Base-by-base conservation (phyloP, 2,113 vertebrate species). In the Lepus timidus region DNA sequence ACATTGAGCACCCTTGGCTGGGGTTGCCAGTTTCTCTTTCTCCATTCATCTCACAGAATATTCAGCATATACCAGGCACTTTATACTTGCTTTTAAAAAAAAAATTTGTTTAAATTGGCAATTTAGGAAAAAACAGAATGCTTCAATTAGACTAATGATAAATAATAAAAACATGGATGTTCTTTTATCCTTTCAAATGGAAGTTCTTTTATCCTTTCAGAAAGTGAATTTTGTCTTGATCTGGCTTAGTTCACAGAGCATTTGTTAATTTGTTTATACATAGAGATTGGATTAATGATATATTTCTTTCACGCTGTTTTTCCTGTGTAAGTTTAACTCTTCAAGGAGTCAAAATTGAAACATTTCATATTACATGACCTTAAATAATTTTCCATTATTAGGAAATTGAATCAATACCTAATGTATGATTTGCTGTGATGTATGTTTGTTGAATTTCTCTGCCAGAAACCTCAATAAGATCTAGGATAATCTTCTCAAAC, bases 361-460 rank as follows among this genome's bases (percentile, higher is more conserved):
- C 44, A 75, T 95, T 93, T 96, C 36, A 16, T 23, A 3, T 1
- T 88, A 87, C 93, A 49, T 96, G 90, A 92, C 70, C 58, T 97
- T 95, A 81, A 94, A 95, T 97, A 22, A 91, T 88, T 89, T 95
- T 88, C 33, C 29, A 0, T 89, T 95, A 94, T 51, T 94, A 85
- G 89, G 86, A 68, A 74, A 67, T 98, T 94, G 93, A 70, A 44
- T 89, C 88, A 62, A 87, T 97, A 94, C 31, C 51, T 95, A 44
- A 71, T 95, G 93, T 96, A 85, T 94, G 97, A 81, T 94, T 85
- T 85, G 78, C 44, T 92, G 90, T 92, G 94, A 96, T 95, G 76
- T 29, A 12, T 67, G 91, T 81, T 92, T 80, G 68, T 9, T 88
- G 70, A 95, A 91, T 97, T 96, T 79, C 82, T 96, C 51, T 81